A percentile compares a stretch with the other conserved stretches of the same genome.
Evolutionary conservation across 2,113 vertebrate genomes (phyloP).

Genomic region (Tringa solitaria): DNA sequence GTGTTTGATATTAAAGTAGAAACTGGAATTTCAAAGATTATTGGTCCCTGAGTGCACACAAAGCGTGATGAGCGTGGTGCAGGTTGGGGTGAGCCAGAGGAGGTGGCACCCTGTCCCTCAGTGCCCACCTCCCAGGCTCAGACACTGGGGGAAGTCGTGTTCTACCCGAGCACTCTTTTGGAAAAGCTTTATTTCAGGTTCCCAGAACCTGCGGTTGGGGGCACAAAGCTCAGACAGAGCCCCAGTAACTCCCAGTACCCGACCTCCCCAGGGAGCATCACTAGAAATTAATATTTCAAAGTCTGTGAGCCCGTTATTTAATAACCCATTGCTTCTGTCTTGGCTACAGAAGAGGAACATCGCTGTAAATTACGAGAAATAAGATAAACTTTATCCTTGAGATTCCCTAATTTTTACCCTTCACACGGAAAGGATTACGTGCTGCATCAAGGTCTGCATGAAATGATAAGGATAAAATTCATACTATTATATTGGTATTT

Average conservation of each 20-base stretch:
- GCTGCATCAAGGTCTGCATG: background rate
- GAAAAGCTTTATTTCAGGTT: background rate
- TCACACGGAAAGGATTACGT: background rate
- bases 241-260: background rate
- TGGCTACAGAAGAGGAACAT: background rate
- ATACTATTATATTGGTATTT: background rate
- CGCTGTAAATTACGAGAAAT: background rate
- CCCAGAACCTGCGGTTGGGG: background rate
- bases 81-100: background rate
- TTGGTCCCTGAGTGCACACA: background rate
- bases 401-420: background rate
- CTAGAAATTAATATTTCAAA: background rate
- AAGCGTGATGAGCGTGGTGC: accelerated
- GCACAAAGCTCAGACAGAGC: background rate
- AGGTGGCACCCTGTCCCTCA: background rate
- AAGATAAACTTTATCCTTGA: background rate
- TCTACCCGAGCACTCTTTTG: background rate
- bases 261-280: background rate
- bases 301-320: background rate
- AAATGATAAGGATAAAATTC: background rate
- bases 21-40: background rate
- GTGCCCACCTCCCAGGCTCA: accelerated
- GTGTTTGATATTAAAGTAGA: background rate
- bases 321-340: background rate
- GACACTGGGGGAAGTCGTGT: background rate